These are phyloP conservation scores for Pseudeuparius sepicola DNA, from an alignment of 2,888 invertebrate genomes.

Conservation along the genomic window DNA sequence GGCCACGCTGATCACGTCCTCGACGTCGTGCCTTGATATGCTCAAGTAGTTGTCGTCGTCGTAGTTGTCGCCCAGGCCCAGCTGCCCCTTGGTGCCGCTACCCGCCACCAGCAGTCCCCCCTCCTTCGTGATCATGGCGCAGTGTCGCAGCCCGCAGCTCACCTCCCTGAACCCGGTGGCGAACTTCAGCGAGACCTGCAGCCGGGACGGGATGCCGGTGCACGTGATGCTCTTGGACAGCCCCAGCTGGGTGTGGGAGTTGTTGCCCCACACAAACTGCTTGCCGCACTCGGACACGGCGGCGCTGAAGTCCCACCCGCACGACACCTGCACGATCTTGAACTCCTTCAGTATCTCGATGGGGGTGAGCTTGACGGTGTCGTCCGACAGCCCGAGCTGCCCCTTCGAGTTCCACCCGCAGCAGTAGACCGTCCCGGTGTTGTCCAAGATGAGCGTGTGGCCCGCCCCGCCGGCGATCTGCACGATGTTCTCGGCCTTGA, in stretches of 20 bases:
- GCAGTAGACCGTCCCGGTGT: slow-evolving; percentile 56
- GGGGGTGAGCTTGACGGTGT: slow-evolving; percentile 47
- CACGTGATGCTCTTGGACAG: slow-evolving; percentile 40
- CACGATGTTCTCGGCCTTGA: slow-evolving; percentile 43
- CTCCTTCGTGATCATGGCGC: slow-evolving; percentile 52
- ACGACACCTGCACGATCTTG: slow-evolving; percentile 51
- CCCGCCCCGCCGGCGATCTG: slow-evolving; percentile 68
- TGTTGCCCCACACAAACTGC: slow-evolving; percentile 76
- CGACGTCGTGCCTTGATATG: slow-evolving; percentile 43
- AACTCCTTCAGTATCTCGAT: slow-evolving; percentile 48
- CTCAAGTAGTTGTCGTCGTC: slow-evolving; percentile 39
- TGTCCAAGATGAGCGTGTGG: slow-evolving; percentile 60
- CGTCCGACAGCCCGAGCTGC: slow-evolving; percentile 53
- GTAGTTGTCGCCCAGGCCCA: slow-evolving; percentile 47
- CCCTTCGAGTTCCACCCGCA: slow-evolving; percentile 73
- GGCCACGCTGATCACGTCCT: slow-evolving; percentile 51
- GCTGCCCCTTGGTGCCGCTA: slow-evolving; percentile 56
- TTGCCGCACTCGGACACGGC: slow-evolving; percentile 59
- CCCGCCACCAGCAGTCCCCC: slow-evolving; percentile 56
- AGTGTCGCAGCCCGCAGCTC: slow-evolving; percentile 61
- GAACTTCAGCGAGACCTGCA: slow-evolving; percentile 38
- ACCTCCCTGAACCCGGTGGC: slow-evolving; percentile 46
- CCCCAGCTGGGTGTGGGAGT: slow-evolving; percentile 67
- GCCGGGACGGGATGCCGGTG: slow-evolving; percentile 37
- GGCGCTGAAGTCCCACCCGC: slow-evolving; percentile 78